Conservation (phyloP, 2,113 vertebrate species). For the Hyaena hyaena region DNA sequence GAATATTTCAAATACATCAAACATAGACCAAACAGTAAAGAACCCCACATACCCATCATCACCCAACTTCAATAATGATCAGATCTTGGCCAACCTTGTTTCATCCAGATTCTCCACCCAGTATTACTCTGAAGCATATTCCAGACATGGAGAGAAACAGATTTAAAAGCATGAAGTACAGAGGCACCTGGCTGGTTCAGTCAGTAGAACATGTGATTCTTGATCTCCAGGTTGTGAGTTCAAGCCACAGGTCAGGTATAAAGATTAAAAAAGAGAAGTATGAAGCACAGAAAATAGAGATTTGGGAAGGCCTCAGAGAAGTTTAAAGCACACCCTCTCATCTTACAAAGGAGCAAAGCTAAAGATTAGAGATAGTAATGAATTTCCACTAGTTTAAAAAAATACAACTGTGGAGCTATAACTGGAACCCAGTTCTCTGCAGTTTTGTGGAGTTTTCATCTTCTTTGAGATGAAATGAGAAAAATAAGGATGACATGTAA, state of each 20-base stretch:
- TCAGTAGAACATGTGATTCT: not conserved
- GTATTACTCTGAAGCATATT: not conserved
- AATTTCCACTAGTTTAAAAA: not conserved
- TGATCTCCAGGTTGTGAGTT: not conserved
- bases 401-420: rapidly evolving
- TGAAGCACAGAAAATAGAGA: not conserved
- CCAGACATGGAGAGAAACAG: not conserved
- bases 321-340: not conserved
- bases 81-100: not conserved
- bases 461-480: not conserved
- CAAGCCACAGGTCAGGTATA: not conserved
- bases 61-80: not conserved
- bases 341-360: not conserved
- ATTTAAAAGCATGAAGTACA: not conserved
- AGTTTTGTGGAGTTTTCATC: not conserved
- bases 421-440: not conserved
- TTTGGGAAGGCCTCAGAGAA: not conserved
- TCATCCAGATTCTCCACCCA: not conserved
- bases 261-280: not conserved
- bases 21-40: not conserved
- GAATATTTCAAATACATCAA: not conserved
- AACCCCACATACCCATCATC: no score
- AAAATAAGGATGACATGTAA: not conserved
- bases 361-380: not conserved
- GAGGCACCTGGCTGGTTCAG: not conserved